A percentile compares a stretch with the other conserved stretches of the same genome.
Conservation (phyloP, 2,113 vertebrate genomes). For the Bujurquina vittata region DNA sequence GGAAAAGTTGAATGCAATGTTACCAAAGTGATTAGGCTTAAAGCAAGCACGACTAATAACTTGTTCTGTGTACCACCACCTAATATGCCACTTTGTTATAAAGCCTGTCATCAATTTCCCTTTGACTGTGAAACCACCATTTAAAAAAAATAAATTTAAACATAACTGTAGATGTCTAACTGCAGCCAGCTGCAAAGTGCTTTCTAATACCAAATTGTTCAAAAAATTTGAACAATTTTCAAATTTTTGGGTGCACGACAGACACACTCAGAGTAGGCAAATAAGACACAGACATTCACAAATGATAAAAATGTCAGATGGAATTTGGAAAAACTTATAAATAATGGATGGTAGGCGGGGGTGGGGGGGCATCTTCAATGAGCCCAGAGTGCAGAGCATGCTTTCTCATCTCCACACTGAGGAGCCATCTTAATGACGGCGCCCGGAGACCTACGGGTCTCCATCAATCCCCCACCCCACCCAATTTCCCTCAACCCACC, state of each 20-base stretch:
- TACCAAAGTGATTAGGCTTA: neutral
- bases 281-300: conserved; percentile 56
- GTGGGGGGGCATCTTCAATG: conserved; percentile 76
- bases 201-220: neutral
- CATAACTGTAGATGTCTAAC: neutral
- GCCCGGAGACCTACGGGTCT: conserved; percentile 66
- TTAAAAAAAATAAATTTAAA: neutral
- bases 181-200: neutral
- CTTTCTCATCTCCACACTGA: conserved; percentile 70
- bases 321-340: conserved; percentile 75
- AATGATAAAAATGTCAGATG: conserved; percentile 74
- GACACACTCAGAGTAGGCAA: conserved; percentile 24
- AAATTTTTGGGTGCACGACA: neutral
- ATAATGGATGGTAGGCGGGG: conserved; percentile 77
- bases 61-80: neutral
- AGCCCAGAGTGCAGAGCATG: conserved; percentile 53
- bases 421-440: conserved; percentile 73
- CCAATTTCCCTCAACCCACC: conserved; percentile 19
- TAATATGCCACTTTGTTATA: neutral
- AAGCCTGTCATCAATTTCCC: neutral
- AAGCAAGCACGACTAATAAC: neutral
- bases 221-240: neutral
- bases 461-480: conserved; percentile 15
- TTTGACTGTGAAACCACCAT: neutral
- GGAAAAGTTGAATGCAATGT: neutral